A percentile compares a stretch with the other conserved stretches of the same genome.
Conservation (phyloP, 37 sponge, comb jelly and placozoan species). For the Oopsacas minuta region DNA sequence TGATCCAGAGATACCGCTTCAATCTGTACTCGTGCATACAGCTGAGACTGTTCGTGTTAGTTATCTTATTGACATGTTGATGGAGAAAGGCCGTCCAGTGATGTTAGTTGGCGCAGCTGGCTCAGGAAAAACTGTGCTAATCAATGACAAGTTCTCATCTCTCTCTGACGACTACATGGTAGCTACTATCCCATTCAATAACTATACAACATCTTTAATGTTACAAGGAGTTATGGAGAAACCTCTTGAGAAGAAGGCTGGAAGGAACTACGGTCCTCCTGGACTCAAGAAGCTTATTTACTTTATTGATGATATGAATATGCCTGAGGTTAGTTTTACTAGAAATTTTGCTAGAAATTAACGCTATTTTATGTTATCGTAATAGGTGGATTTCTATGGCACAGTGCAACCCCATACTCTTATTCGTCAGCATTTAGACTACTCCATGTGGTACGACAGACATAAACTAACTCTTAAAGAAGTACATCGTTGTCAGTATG, state of each 20-base stretch:
- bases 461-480: slow-evolving; percentile 87
- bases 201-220: slow-evolving; percentile 97
- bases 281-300: slow-evolving; percentile 91
- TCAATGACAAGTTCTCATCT: slow-evolving; percentile 56
- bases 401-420: slow-evolving; percentile 97
- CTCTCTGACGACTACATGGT: slow-evolving; percentile 56
- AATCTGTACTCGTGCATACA: slow-evolving; percentile 88
- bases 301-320: slow-evolving; percentile 99
- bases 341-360: not conserved
- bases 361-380: not conserved
- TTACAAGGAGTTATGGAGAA: slow-evolving; percentile 96
- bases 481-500: slow-evolving; percentile 88
- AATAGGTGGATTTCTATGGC: slow-evolving; percentile 70
- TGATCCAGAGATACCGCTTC: slow-evolving; percentile 87
- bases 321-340: slow-evolving; percentile 74
- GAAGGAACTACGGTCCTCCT: slow-evolving; percentile 92
- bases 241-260: slow-evolving; percentile 97
- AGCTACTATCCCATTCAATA: slow-evolving; percentile 89
- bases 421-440: slow-evolving; percentile 92
- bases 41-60: slow-evolving; percentile 76
- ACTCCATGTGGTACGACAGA: slow-evolving; percentile 93
- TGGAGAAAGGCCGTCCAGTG: slow-evolving; percentile 82
- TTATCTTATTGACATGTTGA: slow-evolving; percentile 73
- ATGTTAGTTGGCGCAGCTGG: slow-evolving; percentile 97
- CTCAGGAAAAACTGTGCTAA: slow-evolving; percentile 94